Percentiles rank a stretch among this genome's conserved stretches.
Conservation (phyloP, 2,888 invertebrate genomes). For the Augochlorella aurata region DNA sequence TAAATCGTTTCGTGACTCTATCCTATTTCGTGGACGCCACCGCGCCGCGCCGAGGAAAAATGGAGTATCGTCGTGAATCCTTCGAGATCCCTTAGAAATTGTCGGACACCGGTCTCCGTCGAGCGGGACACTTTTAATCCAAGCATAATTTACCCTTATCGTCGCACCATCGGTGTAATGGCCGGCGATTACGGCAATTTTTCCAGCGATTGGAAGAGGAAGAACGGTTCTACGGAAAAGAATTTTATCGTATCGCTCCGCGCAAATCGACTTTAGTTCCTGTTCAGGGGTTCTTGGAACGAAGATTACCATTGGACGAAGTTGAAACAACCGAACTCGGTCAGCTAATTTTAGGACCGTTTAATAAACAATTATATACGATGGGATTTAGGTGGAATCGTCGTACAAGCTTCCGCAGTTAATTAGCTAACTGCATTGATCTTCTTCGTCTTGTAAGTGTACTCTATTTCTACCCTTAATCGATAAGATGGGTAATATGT, state of each 20-base stretch:
- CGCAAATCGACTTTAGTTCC: constrained; percentile 9
- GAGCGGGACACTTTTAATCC: constrained; percentile 54
- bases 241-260: constrained; percentile 14
- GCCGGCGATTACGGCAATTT: constrained; percentile 45
- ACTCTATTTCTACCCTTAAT: too few relatives aligned
- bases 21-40: constrained; percentile 36
- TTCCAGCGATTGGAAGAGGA: constrained; percentile 5
- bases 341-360: not conserved
- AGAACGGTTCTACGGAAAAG: not conserved
- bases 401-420: not conserved
- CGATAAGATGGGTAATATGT: too few relatives aligned
- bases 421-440: not conserved
- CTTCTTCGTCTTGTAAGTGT: too few relatives aligned
- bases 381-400: not conserved
- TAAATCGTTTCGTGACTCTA: constrained; percentile 58
- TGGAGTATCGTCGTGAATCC: constrained; percentile 51
- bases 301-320: constrained; percentile 7
- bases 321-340: not conserved
- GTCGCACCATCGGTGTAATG: constrained; percentile 37
- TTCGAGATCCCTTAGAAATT: constrained; percentile 53
- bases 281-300: not conserved
- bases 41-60: constrained; percentile 43
- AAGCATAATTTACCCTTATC: constrained; percentile 52
- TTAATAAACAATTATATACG: not conserved
- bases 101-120: constrained; percentile 20